Evolutionary conservation across 2,113 vertebrate species (phyloP).

Genomic region (Lycocorax pyrrhopterus): DNA sequence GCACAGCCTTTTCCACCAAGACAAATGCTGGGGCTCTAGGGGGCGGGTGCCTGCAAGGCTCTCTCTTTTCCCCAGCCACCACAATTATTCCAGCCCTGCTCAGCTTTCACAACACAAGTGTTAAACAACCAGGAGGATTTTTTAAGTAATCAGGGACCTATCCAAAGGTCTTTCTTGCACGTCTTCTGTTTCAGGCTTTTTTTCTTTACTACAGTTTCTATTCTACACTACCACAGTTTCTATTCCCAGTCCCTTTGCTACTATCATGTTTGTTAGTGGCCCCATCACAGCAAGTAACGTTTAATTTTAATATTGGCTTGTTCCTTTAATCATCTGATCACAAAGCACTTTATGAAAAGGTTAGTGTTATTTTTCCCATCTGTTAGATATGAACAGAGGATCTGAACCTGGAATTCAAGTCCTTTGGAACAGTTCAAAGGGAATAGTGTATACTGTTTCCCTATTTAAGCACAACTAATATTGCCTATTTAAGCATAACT

Average conservation of each 20-base stretch:
- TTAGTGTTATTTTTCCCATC: neutral
- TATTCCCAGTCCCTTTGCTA: neutral
- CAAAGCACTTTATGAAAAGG: neutral
- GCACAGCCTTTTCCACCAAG: neutral
- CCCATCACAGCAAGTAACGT: neutral
- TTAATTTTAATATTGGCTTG: neutral
- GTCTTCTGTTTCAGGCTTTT: neutral
- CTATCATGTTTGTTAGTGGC: neutral
- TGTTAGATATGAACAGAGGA: neutral
- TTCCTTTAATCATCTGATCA: neutral
- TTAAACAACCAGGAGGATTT: neutral
- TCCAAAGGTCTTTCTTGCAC: neutral
- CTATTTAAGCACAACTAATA: neutral
- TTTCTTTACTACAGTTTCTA: neutral
- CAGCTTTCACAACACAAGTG: neutral
- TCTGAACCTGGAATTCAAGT: neutral
- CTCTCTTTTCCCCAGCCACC: neutral
- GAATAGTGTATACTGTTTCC: neutral
- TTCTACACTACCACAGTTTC: neutral
- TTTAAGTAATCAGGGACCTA: neutral
- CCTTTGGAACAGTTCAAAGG: neutral
- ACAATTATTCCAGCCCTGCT: neutral
- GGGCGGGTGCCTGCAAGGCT: fast-evolving
- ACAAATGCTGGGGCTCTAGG: fast-evolving
- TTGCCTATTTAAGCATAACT: neutral